Evolutionary conservation across 2,113 vertebrate genomes (phyloP).

Genomic region (Malaclemys terrapin): DNA sequence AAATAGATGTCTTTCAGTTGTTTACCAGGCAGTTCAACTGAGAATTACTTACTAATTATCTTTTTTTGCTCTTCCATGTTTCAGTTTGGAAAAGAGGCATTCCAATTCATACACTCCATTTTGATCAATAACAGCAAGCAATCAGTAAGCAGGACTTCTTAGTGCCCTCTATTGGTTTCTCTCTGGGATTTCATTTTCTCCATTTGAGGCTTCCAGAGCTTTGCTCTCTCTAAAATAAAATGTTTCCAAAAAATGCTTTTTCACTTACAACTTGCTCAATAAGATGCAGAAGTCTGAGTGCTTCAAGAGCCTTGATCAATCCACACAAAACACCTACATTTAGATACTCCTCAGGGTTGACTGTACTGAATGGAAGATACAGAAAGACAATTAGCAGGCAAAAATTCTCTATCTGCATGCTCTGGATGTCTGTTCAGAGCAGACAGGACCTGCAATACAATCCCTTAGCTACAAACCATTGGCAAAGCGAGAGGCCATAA

Average conservation of each 20-base stretch:
- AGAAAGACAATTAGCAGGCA: not conserved
- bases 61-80: not conserved
- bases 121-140: not conserved
- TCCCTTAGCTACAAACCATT: not conserved
- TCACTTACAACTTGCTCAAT: not conserved
- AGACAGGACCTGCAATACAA: not conserved
- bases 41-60: not conserved
- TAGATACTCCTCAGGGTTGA: not conserved
- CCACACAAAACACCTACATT: fast-evolving
- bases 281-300: not conserved
- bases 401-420: not conserved
- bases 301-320: not conserved
- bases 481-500: not conserved
- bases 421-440: not conserved
- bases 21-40: not conserved
- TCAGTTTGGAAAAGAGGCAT: fast-evolving
- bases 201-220: not conserved
- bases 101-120: fast-evolving
- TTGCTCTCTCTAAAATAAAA: not conserved
- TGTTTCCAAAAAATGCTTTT: not conserved
- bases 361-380: not conserved
- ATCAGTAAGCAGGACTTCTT: not conserved
- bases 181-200: not conserved
- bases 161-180: fast-evolving
- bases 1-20: not conserved